These are phyloP conservation scores for Gadopsis marmoratus DNA, from an alignment of 2,797 vertebrate species.

Conservation along the genomic window DNA sequence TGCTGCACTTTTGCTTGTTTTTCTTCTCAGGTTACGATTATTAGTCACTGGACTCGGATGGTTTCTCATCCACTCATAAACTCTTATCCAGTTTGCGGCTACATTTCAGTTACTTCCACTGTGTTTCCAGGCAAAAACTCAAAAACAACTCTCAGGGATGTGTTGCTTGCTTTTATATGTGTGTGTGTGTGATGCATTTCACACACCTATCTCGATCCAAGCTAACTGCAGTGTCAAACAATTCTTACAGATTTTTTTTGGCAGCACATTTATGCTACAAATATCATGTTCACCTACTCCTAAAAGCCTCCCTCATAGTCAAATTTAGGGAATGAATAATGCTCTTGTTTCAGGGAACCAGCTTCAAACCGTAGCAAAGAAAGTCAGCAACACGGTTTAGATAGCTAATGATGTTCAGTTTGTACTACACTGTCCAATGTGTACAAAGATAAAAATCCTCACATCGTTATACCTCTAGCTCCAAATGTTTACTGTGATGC, in stretches of 20 bases:
- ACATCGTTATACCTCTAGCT: too few relatives aligned
- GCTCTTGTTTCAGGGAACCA: background rate
- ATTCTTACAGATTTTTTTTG: too few relatives aligned
- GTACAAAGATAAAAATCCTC: background rate
- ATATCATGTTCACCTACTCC: background rate
- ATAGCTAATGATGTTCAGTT: background rate
- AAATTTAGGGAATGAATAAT: background rate
- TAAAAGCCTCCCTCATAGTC: background rate
- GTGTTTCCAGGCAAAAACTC: background rate
- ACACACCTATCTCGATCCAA: background rate
- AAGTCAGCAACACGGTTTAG: background rate
- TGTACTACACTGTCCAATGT: background rate
- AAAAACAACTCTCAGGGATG: background rate
- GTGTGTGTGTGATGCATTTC: background rate
- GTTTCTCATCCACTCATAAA: background rate
- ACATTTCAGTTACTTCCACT: background rate
- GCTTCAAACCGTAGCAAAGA: background rate
- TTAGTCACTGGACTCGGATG: background rate
- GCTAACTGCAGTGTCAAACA: background rate
- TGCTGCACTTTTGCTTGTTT: too few relatives aligned
- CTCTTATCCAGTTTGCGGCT: background rate
- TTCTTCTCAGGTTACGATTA: background rate
- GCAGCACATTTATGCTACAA: background rate
- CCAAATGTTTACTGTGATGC: background rate
- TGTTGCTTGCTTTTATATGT: background rate